Evolutionary conservation across 1,140 invertebrate genomes (phyloP).

Genomic region (Euglossa dilemma): DNA sequence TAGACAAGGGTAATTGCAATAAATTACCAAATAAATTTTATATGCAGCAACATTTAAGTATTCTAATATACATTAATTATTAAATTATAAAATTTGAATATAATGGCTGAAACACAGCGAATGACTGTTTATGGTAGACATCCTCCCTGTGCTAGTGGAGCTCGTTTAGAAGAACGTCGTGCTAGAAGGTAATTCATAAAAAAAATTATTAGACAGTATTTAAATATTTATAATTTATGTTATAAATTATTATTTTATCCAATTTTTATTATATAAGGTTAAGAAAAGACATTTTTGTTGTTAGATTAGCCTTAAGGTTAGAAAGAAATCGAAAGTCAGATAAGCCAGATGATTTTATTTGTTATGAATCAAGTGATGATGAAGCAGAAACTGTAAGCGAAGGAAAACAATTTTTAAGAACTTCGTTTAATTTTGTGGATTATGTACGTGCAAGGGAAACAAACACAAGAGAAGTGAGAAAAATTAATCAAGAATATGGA

Average conservation of each 20-base stretch:
- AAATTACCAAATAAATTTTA: constrained; percentile 13
- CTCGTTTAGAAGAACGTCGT: constrained; percentile 88
- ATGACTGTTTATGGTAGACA: constrained; percentile 85
- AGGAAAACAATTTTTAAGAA: constrained; percentile 88
- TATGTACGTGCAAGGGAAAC: constrained; percentile 90
- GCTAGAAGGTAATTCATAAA: constrained; percentile 83
- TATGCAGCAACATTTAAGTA: not conserved
- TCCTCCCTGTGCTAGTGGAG: constrained; percentile 87
- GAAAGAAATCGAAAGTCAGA: constrained; percentile 90
- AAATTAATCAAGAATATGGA: constrained; percentile 89
- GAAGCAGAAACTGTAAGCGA: constrained; percentile 89
- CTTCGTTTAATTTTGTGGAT: constrained; percentile 93
- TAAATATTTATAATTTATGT: not conserved
- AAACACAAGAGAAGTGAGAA: constrained; percentile 87
- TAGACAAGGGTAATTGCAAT: constrained; percentile 8
- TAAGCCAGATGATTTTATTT: constrained; percentile 94
- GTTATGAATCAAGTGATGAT: constrained; percentile 92
- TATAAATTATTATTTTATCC: not conserved
- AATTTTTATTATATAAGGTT: not conserved
- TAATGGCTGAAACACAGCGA: constrained; percentile 83
- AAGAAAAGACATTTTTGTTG: constrained; percentile 30
- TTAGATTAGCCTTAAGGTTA: constrained; percentile 79
- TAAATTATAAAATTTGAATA: constrained; percentile 35
- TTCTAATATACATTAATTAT: constrained; percentile 8
- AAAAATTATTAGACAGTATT: not conserved